Conservation (phyloP, 1,140 invertebrate genomes). For the Cotesia typhae region DNA sequence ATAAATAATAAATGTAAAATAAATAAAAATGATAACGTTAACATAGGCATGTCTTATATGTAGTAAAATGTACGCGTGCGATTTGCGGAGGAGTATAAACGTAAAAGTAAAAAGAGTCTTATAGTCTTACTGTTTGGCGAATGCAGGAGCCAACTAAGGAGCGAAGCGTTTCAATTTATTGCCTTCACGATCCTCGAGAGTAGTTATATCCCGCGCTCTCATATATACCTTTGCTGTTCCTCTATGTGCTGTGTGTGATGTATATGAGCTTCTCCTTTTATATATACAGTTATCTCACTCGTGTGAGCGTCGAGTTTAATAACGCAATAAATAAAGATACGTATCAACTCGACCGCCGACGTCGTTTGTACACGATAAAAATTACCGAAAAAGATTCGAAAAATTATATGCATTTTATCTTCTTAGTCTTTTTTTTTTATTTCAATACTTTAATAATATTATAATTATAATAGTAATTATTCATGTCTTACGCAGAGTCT, state of each 20-base stretch:
- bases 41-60: not conserved
- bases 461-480: too few relatives aligned
- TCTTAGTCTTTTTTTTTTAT: not conserved
- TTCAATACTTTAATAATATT: too few relatives aligned
- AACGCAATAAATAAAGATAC: slow-evolving; percentile 62
- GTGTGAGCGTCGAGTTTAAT: slow-evolving; percentile 53
- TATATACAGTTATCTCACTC: slow-evolving; percentile 37
- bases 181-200: slow-evolving; percentile 32
- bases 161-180: slow-evolving; percentile 55
- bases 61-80: slow-evolving; percentile 6
- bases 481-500: too few relatives aligned
- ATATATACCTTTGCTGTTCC: slow-evolving; percentile 11
- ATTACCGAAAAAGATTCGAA: slow-evolving; percentile 18
- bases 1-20: not conserved
- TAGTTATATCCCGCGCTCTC: slow-evolving; percentile 15
- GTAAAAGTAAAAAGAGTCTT: too few relatives aligned
- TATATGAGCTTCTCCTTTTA: slow-evolving; percentile 13
- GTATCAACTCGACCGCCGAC: slow-evolving; percentile 41
- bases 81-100: slow-evolving; percentile 30
- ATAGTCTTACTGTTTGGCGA: not conserved
- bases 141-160: slow-evolving; percentile 49
- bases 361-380: slow-evolving; percentile 24
- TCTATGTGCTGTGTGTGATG: not conserved
- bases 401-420: slow-evolving; percentile 17
- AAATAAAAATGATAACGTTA: not conserved